A percentile compares a stretch with the other conserved stretches of the same genome.
Evolutionary conservation across 2,797 vertebrate genomes (phyloP).

Genomic region (Vireo griseus): DNA sequence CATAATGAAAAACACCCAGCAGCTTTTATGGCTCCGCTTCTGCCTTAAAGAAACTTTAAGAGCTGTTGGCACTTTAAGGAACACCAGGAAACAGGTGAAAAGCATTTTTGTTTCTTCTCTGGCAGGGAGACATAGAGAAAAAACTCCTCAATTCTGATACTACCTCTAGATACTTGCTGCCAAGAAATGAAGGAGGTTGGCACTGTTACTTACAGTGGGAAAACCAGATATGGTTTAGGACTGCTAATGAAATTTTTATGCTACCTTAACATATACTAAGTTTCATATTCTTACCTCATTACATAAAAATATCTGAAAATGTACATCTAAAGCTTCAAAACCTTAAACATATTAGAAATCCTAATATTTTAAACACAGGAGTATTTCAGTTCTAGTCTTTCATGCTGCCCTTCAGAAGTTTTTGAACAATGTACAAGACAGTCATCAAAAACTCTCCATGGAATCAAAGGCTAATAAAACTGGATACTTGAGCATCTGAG

Average conservation of each 20-base stretch:
- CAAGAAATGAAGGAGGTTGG: background rate
- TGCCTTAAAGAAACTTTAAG: background rate
- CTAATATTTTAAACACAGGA: background rate
- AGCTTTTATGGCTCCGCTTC: background rate
- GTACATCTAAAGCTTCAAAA: background rate
- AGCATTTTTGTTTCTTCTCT: background rate
- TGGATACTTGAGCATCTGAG: background rate
- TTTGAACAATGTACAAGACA: background rate
- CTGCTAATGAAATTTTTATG: background rate
- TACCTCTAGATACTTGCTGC: background rate
- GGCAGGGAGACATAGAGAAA: background rate
- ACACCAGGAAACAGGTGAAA: slow-evolving; percentile 9
- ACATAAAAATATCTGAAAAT: background rate
- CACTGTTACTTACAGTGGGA: background rate
- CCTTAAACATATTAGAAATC: background rate
- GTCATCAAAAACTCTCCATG: background rate
- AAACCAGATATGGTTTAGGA: background rate
- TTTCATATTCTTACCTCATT: background rate
- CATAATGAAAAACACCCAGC: background rate
- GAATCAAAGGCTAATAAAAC: background rate
- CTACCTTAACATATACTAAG: background rate
- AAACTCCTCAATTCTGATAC: background rate
- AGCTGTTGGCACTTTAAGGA: background rate
- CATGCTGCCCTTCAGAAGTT: background rate
- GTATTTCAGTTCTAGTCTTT: background rate